Evolutionary conservation across 2,888 invertebrate genomes (phyloP), one percentile per base, ranked within the genome.

Genomic region (Microdon myrmicae): DNA sequence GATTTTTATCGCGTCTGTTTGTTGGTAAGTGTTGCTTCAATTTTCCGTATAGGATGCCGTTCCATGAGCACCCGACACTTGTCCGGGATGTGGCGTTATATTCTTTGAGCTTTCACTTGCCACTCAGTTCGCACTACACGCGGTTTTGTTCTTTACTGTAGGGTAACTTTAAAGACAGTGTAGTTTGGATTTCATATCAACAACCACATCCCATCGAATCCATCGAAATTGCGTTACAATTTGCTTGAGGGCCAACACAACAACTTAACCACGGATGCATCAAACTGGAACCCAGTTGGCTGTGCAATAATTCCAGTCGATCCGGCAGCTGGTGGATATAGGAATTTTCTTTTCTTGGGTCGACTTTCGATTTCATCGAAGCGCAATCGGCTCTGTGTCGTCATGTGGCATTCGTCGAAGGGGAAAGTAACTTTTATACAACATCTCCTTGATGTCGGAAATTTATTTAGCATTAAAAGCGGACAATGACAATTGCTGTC

Each of bases 261-360:
- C 39, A 17, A 32, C 10, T 45, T 29, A 49, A 35, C 19, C 25
- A 45, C 20, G 17, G 26, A 49, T 20, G 31, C 43, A 35, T 39
- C 37, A 48, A 49, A 49, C 23, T 37, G 29, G 16, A 53, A 56
- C 26, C 47, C 41, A 58, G 60, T 55, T 60, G 43, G 44, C 56
- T 34, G 39, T 56, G 39, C 39, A 49, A 49, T 49, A 49, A 38
- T 49, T 31, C 34, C 22, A 29, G n/a, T 35, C 34, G 20, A 9
- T 10, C 31, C 47, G 19, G 28, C 43, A 44, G 58, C 35, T 53
- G 51, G 51, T 47, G 58, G 58, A 58, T 58, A 58, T 58, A 64
- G 64, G 64, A 64, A 64, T 64, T 64, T 64, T 58, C 64, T 64
- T 64, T 64, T 58, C 53, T 29, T 64, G 51, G 58, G 43, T 41